Evolutionary conservation across 2,888 invertebrate species (phyloP).

Genomic region (Apodemia zela): DNA sequence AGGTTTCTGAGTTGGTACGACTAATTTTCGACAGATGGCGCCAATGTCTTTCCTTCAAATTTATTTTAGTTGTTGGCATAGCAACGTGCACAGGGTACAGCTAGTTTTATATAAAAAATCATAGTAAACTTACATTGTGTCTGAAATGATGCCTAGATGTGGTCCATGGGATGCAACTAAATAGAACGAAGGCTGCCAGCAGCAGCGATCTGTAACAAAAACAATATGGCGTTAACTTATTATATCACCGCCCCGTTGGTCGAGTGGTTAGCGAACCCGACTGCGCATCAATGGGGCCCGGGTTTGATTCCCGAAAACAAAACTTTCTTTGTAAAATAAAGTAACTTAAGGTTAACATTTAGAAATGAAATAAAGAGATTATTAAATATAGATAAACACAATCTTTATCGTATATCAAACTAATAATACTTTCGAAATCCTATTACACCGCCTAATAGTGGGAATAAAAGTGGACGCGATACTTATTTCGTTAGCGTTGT

Average conservation of each 20-base stretch:
- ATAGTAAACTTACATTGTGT: constrained; percentile 63
- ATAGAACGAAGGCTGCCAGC: constrained; percentile 65
- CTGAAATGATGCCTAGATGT: constrained; percentile 62
- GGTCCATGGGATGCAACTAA: constrained; percentile 72
- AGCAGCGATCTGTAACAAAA: constrained; percentile 65
- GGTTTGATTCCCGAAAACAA: too few relatives aligned
- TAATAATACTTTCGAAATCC: constrained; percentile 36
- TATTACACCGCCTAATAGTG: constrained; percentile 50
- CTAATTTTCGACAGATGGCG: too few relatives aligned
- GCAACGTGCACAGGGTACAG: too few relatives aligned
- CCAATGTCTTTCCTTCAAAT: too few relatives aligned
- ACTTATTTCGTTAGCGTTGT: constrained; percentile 40
- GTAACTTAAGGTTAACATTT: background rate
- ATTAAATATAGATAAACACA: constrained; percentile 29
- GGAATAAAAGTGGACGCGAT: constrained; percentile 48
- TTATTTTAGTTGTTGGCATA: too few relatives aligned
- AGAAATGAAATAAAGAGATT: constrained; percentile 22
- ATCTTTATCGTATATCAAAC: constrained; percentile 29
- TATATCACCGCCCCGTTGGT: too few relatives aligned
- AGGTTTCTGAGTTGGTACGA: too few relatives aligned
- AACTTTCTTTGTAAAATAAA: too few relatives aligned
- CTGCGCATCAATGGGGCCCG: too few relatives aligned
- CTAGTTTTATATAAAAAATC: background rate
- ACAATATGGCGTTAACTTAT: constrained; percentile 35
- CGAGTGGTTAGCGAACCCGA: too few relatives aligned